phyloP scores from a whole-genome alignment of 2,888 invertebrate genomes.

The Amblyjoppa fuscipennis region DNA sequence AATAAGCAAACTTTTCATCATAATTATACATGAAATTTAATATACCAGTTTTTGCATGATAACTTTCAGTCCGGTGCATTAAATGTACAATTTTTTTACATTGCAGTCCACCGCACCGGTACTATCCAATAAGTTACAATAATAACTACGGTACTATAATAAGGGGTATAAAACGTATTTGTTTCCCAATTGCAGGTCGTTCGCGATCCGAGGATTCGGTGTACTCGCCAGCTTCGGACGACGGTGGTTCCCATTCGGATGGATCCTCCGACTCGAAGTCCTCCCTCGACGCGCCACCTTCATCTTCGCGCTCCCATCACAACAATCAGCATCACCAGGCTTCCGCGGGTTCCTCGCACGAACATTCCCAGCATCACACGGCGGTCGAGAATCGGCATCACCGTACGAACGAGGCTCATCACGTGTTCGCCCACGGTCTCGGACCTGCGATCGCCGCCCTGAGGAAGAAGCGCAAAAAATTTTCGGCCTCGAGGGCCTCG shows the following conservation, averaged over 20 bases:
- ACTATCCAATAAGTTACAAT: too few species aligned
- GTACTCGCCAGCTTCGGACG: constrained; percentile 89
- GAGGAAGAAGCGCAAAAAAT: constrained; percentile 93
- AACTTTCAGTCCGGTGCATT: too few species aligned
- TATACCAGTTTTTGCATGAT: too few species aligned
- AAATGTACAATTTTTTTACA: too few species aligned
- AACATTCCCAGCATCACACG: constrained; percentile 65
- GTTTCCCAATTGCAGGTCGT: constrained; percentile 75
- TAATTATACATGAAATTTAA: too few species aligned
- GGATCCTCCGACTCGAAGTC: constrained; percentile 91
- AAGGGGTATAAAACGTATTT: background rate
- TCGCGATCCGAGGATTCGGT: constrained; percentile 94
- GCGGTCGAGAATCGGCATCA: constrained; percentile 56
- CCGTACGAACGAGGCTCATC: constrained; percentile 79
- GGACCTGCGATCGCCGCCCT: constrained; percentile 89
- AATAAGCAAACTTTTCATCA: too few species aligned
- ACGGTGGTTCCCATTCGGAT: constrained; percentile 89
- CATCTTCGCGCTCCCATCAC: constrained; percentile 77
- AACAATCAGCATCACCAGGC: constrained; percentile 73
- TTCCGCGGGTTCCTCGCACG: constrained; percentile 56
- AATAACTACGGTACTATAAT: too few species aligned
- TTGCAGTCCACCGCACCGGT: too few species aligned
- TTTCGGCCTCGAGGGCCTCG: constrained; percentile 91
- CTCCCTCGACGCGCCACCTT: constrained; percentile 86
- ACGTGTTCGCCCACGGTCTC: constrained; percentile 78